Conservation (phyloP, 1,140 invertebrate genomes). For the Thaumatotibia leucotreta region DNA sequence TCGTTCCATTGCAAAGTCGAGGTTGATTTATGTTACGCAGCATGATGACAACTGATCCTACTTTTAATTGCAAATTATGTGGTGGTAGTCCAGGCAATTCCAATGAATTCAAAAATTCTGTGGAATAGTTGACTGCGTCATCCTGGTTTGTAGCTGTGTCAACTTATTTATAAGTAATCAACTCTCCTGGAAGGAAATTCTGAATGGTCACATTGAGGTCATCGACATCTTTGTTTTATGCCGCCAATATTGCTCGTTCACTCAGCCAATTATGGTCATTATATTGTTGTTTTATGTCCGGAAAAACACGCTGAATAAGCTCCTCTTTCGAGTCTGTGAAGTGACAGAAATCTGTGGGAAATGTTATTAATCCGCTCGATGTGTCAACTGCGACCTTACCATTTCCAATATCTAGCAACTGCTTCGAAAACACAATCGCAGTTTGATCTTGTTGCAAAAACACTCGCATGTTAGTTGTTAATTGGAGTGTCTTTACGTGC, state of each 20-base stretch:
- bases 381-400: slow-evolving; percentile 35
- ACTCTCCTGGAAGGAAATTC: slow-evolving; percentile 27
- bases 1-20: slow-evolving; percentile 65
- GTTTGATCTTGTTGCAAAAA: slow-evolving; percentile 49
- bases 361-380: slow-evolving; percentile 33
- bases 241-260: slow-evolving; percentile 30
- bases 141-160: slow-evolving; percentile 35
- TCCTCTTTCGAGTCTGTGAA: slow-evolving; percentile 29
- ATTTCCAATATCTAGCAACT: slow-evolving; percentile 36
- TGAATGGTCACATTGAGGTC: slow-evolving; percentile 30
- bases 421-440: slow-evolving; percentile 45
- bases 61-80: slow-evolving; percentile 50
- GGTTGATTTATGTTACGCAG: slow-evolving; percentile 55
- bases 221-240: slow-evolving; percentile 31
- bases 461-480: slow-evolving; percentile 66
- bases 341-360: slow-evolving; percentile 31
- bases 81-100: slow-evolving; percentile 43
- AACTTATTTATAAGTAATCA: slow-evolving; percentile 35
- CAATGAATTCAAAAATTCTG: slow-evolving; percentile 38
- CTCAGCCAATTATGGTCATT: slow-evolving; percentile 27
- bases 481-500: slow-evolving; percentile 54
- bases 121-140: slow-evolving; percentile 39
- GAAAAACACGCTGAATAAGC: slow-evolving; percentile 42
- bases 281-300: slow-evolving; percentile 39
- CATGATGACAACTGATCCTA: slow-evolving; percentile 35